Evolutionary conservation across 2,888 invertebrate genomes (phyloP), one percentile per base, ranked within the genome.

Genomic region (Drosophila yooni): DNA sequence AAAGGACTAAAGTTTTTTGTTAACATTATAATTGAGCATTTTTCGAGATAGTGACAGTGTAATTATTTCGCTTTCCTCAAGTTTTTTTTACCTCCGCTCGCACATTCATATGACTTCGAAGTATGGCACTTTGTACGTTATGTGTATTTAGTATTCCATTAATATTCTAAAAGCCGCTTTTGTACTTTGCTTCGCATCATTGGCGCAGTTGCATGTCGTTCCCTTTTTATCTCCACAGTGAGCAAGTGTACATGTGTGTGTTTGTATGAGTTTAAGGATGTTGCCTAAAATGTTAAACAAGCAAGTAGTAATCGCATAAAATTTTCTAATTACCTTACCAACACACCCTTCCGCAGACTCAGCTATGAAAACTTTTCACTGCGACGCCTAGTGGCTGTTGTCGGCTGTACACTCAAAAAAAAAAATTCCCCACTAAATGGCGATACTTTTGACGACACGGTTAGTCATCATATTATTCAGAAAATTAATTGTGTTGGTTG

Each of bases 81-180:
- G 56, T 50, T 57, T 60, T 58, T 36, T 64, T 46, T 43, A 53
- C 8, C 52, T 27, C 11, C 29, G 57, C 57, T 61, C 53, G 31
- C 31, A 53, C 38, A 50, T 33, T 43, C 15, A 46, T 25, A 50
- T 38, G 25, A 38, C 40, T 53, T 51, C 36, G 53, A 53, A 48
- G 61, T 65, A n/a, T 62, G 72, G 18, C 70, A 75, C 63, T 68
- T 82, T 70, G 67, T 66, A 68, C 70, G 79, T 71, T 71, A 58
- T 78, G 52, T 74, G 80, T 83, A 91, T 91, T 89, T 83, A 89
- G 83, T 88, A 90, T 91, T 91, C 90, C 86, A 91, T 91, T 91
- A 91, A 91, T 91, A 91, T 91, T 91, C 90, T 79, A 91, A 91
- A 81, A 91, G 90, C 77, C 85, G 80, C 91, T 89, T 87, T 90